Base-by-base conservation (phyloP, 2,113 vertebrate species). In the Trinectes maculatus region DNA sequence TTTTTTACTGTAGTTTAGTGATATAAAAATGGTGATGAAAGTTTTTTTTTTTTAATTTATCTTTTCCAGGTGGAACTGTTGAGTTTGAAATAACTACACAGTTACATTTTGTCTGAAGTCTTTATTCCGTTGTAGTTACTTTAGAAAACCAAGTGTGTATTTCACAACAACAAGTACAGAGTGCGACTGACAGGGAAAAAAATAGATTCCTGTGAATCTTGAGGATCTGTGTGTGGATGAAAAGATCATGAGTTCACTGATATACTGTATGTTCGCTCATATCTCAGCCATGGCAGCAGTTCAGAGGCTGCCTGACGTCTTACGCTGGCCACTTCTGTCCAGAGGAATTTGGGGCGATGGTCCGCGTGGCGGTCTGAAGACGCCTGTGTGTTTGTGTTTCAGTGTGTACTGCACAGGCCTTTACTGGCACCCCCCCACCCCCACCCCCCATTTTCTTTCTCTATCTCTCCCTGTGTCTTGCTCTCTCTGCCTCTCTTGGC, bases 201-300 rank as follows among this genome's bases (percentile, higher is more conserved):
- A 55, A 77, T 74, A 72, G 74, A 85, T 29, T n/a, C n/a, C n/a
- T n/a, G n/a, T 79, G 25, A 58, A 77, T 72, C 29, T 61, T 43
- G 26, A 78, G 68, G 64, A 52, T 52, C 58, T 5, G 34, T 18
- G 26, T 71, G 31, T 43, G 43, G 9, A 64, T 48, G 57, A 71
- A 79, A 83, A 83, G 75, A 78, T n/a, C 65, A 80, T 76, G 73
- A 77, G 53, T 76, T 64, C 78, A 62, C 66, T 67, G 63, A 73
- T 39, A 43, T 55, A 57, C 49, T 43, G 60, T 56, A 48, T 62
- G 58, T 74, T 77, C 66, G 74, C 28, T 70, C 44, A 46, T 52
- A 63, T 80, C 44, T 61, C 46, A 54, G 76, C 52, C 61, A 33
- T 70, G 77, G 68, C 70, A 40, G 71, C 18, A 19, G 36, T 60